Base-by-base conservation (phyloP, 2,888 invertebrate genomes). In the Hesperia comma region DNA sequence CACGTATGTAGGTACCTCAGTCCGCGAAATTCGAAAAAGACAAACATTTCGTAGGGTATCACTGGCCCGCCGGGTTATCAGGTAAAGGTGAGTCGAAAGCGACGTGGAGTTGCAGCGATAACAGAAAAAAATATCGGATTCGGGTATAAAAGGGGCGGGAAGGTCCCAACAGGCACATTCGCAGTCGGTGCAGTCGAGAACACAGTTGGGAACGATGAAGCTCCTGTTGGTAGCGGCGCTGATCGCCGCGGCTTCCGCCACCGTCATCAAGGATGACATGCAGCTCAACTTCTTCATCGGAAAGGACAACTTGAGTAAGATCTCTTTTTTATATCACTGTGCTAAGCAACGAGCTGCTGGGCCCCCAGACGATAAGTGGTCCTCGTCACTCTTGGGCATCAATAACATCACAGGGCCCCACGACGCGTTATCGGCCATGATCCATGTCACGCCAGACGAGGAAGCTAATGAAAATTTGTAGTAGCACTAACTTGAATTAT, bases 241-340 rank as follows among this genome's bases (percentile, higher is more conserved):
- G 67, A 69, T 85, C 75, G 90, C 86, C 69, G 76, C 74, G 66
- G 77, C 79, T 33, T 40, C 87, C 70, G 90, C 89, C 68, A 78
- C 81, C 68, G 82, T 83, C 68, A 78, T 90, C 77, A 84, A 83
- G 61, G 86, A 88, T 73, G 87, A 84, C 69, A 54, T 70, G 40
- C 57, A 71, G 54, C 69, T 71, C 49, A 75, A 75, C 61, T 71
- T 79, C 51, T 12, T 79, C 68, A 83, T 92, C 67, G 89, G 88
- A 63, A 90, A 86, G 74, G 88, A 88, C 12, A 75, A 62, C 32
- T 70, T 91, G 74, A 84, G 92, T 92, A 70, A 87, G 84, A 17
- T 21, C 1, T 21, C 17, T 46, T 57, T 21, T 57, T 53, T 26
- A 26, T 5, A 26, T 26, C 5, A 26, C 5, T 26, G 2, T 26